A percentile compares a stretch with the other conserved stretches of the same genome.
Evolutionary conservation across 2,113 vertebrate genomes (phyloP).

Genomic region (Leptocoma aspasia): DNA sequence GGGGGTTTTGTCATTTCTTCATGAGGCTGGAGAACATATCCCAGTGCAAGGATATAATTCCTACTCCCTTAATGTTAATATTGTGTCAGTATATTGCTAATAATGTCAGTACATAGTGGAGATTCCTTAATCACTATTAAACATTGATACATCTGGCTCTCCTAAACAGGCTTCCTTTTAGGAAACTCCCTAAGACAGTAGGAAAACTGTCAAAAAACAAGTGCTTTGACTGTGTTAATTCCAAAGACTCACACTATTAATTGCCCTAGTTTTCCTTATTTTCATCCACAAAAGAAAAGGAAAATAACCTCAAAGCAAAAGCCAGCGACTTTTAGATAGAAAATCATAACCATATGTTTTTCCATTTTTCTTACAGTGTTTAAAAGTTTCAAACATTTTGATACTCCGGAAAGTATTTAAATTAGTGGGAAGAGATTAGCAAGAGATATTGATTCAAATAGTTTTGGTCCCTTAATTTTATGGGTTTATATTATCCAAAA

Average conservation of each 20-base stretch:
- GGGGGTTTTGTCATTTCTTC: neutral
- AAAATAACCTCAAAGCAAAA: neutral
- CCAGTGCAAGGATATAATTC: neutral
- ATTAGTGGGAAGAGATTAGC: conserved; percentile 28
- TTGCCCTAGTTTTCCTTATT: neutral
- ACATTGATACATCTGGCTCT: neutral
- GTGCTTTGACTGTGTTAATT: neutral
- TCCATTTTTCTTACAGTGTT: neutral
- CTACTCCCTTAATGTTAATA: neutral
- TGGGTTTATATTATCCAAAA: conserved; percentile 68
- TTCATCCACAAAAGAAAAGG: neutral
- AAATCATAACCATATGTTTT: conserved; percentile 7
- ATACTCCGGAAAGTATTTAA: conserved; percentile 18
- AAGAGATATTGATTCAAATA: conserved; percentile 62
- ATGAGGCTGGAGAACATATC: neutral
- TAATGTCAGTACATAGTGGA: neutral
- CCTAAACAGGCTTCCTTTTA: neutral
- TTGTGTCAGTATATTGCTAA: neutral
- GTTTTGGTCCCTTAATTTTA: conserved; percentile 63
- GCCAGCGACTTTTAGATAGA: neutral
- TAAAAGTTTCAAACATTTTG: conserved; percentile 27
- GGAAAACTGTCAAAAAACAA: neutral
- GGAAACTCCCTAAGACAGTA: neutral
- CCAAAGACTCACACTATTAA: neutral
- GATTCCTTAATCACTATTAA: neutral